phyloP scores from a whole-genome alignment of 2,888 invertebrate genomes.

The Leptopilina syphax region DNA sequence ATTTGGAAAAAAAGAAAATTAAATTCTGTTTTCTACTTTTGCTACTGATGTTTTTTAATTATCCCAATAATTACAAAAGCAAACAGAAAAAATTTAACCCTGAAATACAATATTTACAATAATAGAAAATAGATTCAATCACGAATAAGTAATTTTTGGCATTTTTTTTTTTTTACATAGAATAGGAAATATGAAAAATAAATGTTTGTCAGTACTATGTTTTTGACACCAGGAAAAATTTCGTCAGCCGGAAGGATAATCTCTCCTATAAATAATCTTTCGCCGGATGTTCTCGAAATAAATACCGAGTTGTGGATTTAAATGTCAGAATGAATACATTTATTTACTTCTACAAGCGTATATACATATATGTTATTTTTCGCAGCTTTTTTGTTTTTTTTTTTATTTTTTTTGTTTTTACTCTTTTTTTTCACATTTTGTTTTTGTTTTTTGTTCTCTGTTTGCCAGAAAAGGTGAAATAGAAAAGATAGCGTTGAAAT shows the following conservation, averaged over 20 bases:
- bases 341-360: slow-evolving; percentile 14
- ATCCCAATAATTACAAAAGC: no score
- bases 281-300: slow-evolving; percentile 29
- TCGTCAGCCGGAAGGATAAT: slow-evolving; percentile 30
- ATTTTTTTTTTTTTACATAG: no score
- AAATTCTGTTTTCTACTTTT: no score
- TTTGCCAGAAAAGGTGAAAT: not conserved
- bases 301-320: slow-evolving; percentile 36
- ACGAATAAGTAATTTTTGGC: not conserved
- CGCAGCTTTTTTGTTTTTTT: slow-evolving; percentile 2
- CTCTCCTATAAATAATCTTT: slow-evolving; percentile 26
- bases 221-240: slow-evolving; percentile 43
- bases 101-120: no score
- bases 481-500: slow-evolving; percentile 13
- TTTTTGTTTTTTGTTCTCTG: no score
- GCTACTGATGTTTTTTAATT: no score
- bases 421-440: not conserved
- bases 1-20: no score
- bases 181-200: not conserved
- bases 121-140: not conserved
- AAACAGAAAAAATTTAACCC: no score
- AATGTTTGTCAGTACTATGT: not conserved
- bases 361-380: not conserved
- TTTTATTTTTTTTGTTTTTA: not conserved
- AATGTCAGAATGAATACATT: slow-evolving; percentile 18